Evolutionary conservation across 2,797 vertebrate species (phyloP).

Genomic region (Tauraco hartlaubi): DNA sequence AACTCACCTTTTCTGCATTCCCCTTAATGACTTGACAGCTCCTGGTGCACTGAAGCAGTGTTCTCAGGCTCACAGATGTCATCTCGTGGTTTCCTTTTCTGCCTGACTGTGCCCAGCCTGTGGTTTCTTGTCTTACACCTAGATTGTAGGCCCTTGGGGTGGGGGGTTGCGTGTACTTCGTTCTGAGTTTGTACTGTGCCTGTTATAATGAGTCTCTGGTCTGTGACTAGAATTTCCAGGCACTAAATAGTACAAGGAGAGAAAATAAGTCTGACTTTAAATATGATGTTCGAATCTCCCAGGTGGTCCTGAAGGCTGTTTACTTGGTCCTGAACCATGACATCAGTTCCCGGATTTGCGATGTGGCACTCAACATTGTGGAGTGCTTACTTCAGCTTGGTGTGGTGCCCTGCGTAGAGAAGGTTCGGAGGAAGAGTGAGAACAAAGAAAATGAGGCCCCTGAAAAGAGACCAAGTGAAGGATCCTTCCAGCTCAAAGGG

Average conservation of each 20-base stretch:
- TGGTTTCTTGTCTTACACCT: neutral
- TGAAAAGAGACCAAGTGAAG: slow-evolving; percentile 88
- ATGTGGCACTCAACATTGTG: slow-evolving; percentile 95
- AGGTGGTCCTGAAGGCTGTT: slow-evolving; percentile 95
- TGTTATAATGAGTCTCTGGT: neutral
- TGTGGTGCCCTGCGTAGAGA: slow-evolving; percentile 91
- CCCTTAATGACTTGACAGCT: neutral
- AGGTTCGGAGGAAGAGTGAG: slow-evolving; percentile 89
- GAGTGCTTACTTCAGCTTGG: slow-evolving; percentile 96
- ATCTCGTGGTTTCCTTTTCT: slow-evolving; percentile 33
- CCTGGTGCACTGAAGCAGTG: neutral
- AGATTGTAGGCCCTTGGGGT: neutral
- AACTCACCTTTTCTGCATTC: slow-evolving; percentile 26
- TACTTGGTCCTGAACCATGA: slow-evolving; percentile 95
- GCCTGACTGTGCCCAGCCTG: neutral
- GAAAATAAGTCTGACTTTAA: neutral
- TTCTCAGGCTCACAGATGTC: slow-evolving; percentile 25
- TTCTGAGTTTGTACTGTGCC: neutral
- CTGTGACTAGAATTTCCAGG: neutral
- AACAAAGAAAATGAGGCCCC: slow-evolving; percentile 91
- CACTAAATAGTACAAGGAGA: neutral
- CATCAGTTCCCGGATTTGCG: slow-evolving; percentile 97
- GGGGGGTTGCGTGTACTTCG: neutral
- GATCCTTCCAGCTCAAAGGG: slow-evolving; percentile 84
- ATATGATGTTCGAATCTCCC: neutral